Base-by-base conservation (phyloP, 2,888 invertebrate genomes). In the Drosophila affinis region DNA sequence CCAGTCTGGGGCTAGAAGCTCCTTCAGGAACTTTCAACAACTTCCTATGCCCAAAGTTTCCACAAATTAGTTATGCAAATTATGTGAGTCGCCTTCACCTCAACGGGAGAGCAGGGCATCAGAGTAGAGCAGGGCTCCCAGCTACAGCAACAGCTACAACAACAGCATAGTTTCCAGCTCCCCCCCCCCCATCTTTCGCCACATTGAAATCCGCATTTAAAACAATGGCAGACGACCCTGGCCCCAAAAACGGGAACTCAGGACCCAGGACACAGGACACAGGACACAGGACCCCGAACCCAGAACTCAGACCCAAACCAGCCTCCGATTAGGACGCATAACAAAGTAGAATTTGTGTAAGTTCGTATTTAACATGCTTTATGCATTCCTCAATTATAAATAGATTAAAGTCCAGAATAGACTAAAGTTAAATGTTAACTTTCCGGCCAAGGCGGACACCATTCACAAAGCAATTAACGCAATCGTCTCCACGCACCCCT, bases 391-490 rank as follows among this genome's bases (percentile, higher is more conserved):
- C 83, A 84, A 84, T 84, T 84, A 84, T 84, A 84, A 84, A 84
- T 84, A 84, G 83, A 84, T 84, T 84, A 84, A 84, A 84, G 83
- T 87, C 87, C 82, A 79, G 87, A 84, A 84, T 84, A 87, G 87
- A 87, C 87, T 87, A 84, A 84, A 87, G 83, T 84, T 84, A 84
- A 84, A 84, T 87, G 83, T 84, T 84, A 84, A 84, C 83, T 84
- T 84, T 84, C 81, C 87, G 84, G 87, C 87, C 83, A 77, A 80
- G 79, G 78, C 87, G 87, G 84, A 83, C 83, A 86, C 83, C 89
- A 86, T 88, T 87, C 89, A 81, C 87, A 88, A 86, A 88, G 85
- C 89, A 86, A 86, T 86, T 86, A 88, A 86, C 85, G 85, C 85
- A 79, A 75, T 70, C 79, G 71, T 18, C 57, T 47, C 64, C 58